These are phyloP conservation scores for Bolinopsis microptera DNA, from an alignment of 37 sponge, comb jelly and placozoan genomes.

Conservation along the genomic window DNA sequence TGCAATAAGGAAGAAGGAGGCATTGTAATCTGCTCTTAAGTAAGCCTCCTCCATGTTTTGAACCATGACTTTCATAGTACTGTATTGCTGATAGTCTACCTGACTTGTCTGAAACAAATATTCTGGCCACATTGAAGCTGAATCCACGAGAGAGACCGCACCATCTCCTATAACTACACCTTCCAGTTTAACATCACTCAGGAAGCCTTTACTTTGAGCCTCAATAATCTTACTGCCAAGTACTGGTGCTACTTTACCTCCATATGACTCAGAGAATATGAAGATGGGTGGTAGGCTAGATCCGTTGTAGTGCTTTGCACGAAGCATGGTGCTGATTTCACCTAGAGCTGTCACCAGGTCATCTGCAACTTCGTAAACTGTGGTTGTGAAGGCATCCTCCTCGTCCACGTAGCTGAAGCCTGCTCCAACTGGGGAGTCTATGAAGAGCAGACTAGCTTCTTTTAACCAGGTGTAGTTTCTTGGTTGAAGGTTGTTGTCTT, in stretches of 20 bases:
- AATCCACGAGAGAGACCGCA: slow-evolving; percentile 15
- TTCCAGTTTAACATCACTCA: slow-evolving; percentile 64
- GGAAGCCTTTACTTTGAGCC: background rate
- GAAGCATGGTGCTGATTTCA: background rate
- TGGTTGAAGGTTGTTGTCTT: slow-evolving; percentile 72
- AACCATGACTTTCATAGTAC: background rate
- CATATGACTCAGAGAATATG: slow-evolving; percentile 88
- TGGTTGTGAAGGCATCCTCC: slow-evolving; percentile 69
- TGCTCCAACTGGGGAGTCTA: slow-evolving; percentile 89
- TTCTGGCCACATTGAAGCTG: slow-evolving; percentile 23
- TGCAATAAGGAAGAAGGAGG: background rate
- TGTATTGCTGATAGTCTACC: background rate
- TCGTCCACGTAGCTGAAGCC: slow-evolving; percentile 84
- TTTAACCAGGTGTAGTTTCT: slow-evolving; percentile 78
- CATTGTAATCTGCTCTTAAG: background rate
- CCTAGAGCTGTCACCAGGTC: slow-evolving; percentile 36
- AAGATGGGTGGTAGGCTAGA: slow-evolving; percentile 73
- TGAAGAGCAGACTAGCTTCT: slow-evolving; percentile 80
- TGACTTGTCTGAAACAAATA: slow-evolving; percentile 47
- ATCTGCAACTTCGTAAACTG: slow-evolving; percentile 67
- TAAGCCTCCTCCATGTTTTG: background rate
- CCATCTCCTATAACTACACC: slow-evolving; percentile 85
- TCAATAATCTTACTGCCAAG: slow-evolving; percentile 71
- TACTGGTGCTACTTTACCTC: slow-evolving; percentile 83
- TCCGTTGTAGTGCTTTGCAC: slow-evolving; percentile 2